A percentile compares a stretch with the other conserved stretches of the same genome.
Conservation (phyloP, 2,888 invertebrate genomes). For the Cyrtodaria siliqua region DNA sequence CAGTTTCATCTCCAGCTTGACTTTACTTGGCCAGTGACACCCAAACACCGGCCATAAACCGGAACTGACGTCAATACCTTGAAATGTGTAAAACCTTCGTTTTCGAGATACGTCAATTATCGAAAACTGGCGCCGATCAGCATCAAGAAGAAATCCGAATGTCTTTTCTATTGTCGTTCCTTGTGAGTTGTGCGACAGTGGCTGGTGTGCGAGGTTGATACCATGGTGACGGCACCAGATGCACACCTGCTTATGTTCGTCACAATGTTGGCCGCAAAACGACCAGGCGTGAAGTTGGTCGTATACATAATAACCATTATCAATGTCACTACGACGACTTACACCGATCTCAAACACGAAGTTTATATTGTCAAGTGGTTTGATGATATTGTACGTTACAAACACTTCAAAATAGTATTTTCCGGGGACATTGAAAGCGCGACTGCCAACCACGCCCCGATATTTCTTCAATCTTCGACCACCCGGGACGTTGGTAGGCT, state of each 20-base stretch:
- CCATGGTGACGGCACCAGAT: constrained; percentile 68
- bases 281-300: constrained; percentile 69
- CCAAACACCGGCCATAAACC: constrained; percentile 72
- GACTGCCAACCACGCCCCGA: constrained; percentile 59
- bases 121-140: constrained; percentile 54
- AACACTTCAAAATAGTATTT: constrained; percentile 65
- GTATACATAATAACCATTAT: constrained; percentile 68
- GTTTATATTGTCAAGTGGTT: constrained; percentile 67
- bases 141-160: constrained; percentile 66
- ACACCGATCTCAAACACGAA: constrained; percentile 69
- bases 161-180: constrained; percentile 47
- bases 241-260: constrained; percentile 66
- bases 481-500: constrained; percentile 18
- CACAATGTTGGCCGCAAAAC: constrained; percentile 69
- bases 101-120: constrained; percentile 57
- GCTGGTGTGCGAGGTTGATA: constrained; percentile 55
- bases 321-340: constrained; percentile 62
- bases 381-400: constrained; percentile 52
- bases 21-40: constrained; percentile 71
- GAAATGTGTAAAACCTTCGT: constrained; percentile 58
- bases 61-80: constrained; percentile 44
- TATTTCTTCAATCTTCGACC: constrained; percentile 63
- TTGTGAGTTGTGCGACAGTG: constrained; percentile 51
- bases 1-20: constrained; percentile 64
- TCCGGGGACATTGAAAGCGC: constrained; percentile 63